Evolutionary conservation across 2,888 invertebrate species (phyloP), one percentile per base, ranked within the genome.

Genomic region (Escarpia spicata): DNA sequence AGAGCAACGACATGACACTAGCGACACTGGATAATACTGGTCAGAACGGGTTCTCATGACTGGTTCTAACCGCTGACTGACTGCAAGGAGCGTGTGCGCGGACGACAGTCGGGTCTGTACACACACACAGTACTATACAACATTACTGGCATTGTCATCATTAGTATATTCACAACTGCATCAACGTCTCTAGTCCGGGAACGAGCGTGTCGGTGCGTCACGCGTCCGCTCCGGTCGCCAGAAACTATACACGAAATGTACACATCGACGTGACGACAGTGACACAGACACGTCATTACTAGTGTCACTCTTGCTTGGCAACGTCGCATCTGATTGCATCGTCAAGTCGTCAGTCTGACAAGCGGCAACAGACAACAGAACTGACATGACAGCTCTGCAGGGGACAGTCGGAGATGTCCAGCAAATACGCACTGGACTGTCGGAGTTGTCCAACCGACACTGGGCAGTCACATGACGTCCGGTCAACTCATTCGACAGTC

Each of bases 111-210:
- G 75, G 19, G 75, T n/a, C 19, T 3, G n/a, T 26, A 75, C 26
- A 26, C 75, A 75, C 75, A 75, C 75, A 75, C 75, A 75, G 75
- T 75, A 75, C 75, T 75, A 75, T 75, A 75, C 75, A 75, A 75
- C 75, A 75, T 75, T 75, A 75, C n/a, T 75, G 75, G 75, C 75
- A 75, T 75, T 26, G 75, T 75, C 75, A 75, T 75, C 75, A 75
- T 75, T 52, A 75, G 75, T 75, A 75, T 75, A 75, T 75, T 75
- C 75, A 75, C 75, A 60, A 75, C 75, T 75, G 75, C 75, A 75
- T 75, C 19, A 75, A 26, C 75, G 75, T 75, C 75, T 75, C 75
- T 75, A 75, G 75, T 75, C 52, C 52, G 52, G 9, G 8, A 9
- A 9, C 12, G 8, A 52, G 52, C 19, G 75, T 26, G 26, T 26